phyloP scores from a whole-genome alignment of 1,140 invertebrate species.

The Cyclargus thomasi region DNA sequence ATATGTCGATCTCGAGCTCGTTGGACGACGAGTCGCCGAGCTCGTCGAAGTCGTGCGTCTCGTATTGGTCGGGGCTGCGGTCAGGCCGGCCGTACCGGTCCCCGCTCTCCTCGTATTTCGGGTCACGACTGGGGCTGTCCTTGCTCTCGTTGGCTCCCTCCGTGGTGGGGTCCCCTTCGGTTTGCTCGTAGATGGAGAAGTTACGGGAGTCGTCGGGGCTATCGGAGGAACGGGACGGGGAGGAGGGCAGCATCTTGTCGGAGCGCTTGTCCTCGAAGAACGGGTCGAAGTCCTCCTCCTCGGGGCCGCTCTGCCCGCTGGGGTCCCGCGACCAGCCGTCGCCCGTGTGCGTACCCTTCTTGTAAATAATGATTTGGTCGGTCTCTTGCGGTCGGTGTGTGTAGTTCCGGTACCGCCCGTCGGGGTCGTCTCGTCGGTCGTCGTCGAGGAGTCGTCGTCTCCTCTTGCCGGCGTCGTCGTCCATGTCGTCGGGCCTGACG shows the following conservation, averaged over 20 bases:
- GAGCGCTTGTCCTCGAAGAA: conserved; percentile 88
- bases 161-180: conserved; percentile 34
- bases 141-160: conserved; percentile 44
- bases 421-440: conserved; percentile 50
- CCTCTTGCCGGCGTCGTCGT: conserved; percentile 56
- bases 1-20: conserved; percentile 87
- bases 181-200: conserved; percentile 50
- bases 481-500: conserved; percentile 57
- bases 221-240: conserved; percentile 76
- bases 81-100: conserved; percentile 57
- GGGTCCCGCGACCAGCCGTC: conserved; percentile 84
- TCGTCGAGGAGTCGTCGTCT: conserved; percentile 58
- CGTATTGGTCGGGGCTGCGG: conserved; percentile 77
- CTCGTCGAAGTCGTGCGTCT: conserved; percentile 85
- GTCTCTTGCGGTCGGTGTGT: conserved; percentile 73
- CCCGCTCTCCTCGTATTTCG: conserved; percentile 55
- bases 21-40: conserved; percentile 86
- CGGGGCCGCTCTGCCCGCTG: conserved; percentile 79
- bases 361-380: conserved; percentile 87
- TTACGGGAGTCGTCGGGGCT: conserved; percentile 80
- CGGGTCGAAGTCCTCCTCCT: conserved; percentile 89
- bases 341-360: conserved; percentile 88
- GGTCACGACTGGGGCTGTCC: conserved; percentile 38
- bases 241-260: conserved; percentile 79
- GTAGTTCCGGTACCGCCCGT: conserved; percentile 43